Evolutionary conservation across 2,797 vertebrate species (phyloP), one percentile per base, ranked within the genome.

Genomic region (Helarctos malayanus): DNA sequence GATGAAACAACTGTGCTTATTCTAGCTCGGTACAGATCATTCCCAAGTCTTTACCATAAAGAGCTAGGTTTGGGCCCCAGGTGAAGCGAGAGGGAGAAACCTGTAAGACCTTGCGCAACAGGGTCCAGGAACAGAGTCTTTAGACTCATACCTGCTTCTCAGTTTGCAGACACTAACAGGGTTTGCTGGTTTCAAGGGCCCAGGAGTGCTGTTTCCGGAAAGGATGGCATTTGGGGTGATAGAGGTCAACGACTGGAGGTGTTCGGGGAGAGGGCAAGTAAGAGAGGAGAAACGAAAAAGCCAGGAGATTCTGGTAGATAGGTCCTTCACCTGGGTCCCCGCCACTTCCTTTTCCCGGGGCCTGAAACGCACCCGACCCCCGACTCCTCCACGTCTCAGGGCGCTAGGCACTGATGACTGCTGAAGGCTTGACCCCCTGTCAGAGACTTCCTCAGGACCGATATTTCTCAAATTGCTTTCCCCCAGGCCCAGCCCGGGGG

Each of bases 101-200:
- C 45, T 45, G 75, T 32, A 81, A 82, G 45, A 52, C 11, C 78
- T 76, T 57, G 73, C 16, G 29, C 63, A 59, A 86, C 2, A 16
- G 56, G 38, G 79, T 94, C 81, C 82, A 41, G 61, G 56, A 21
- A 35, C 7, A 7, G 78, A 69, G 63, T 76, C 54, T 80, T 7
- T 9, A 15, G 7, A 76, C 63, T 84, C 79, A 83, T 83, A 90
- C 45, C 84, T 54, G 63, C 59, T 45, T 63, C n/a, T 54, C 27
- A 29, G 54, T 59, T 89, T 68, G 69, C 71, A 94, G 47, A 59
- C 83, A 75, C 78, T 80, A 83, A 69, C 12, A 9, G 91, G 59
- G 61, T 23, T 86, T 68, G 56, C 25, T 54, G 23, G 41, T 68
- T 92, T 95, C 94, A 97, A 96, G 89, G 89, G 21, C 61, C 52